Evolutionary conservation across 2,797 vertebrate genomes (phyloP), one percentile per base, ranked within the genome.

Genomic region (Phaenicophaeus curvirostris): DNA sequence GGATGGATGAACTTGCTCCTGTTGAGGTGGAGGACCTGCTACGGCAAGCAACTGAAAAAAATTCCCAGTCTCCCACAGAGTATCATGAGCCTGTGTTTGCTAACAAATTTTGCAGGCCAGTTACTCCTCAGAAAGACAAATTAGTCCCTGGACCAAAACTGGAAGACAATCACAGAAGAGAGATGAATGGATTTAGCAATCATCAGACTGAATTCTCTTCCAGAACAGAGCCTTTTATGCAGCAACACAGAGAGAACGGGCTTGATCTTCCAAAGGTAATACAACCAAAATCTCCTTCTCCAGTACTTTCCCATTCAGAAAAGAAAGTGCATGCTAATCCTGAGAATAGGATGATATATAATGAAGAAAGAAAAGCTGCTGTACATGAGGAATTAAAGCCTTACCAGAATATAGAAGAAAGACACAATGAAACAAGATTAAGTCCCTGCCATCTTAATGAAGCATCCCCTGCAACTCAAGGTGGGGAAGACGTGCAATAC

Each of bases 51-150:
- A 97, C 98, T 3, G 98, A 99, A 91, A 98, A 97, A 85, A 98
- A 98, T 28, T 96, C 98, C 23, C 97, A 98, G 59, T 97, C 96
- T 53, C 98, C 99, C 27, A 98, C 99, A 11, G 98, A 98, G 80
- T 99, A 98, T 86, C 99, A 99, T 2, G 98, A 98, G 67, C 99
- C 99, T 8, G 99, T 99, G 24, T 99, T 98, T 85, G 98, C 99
- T 51, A 97, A 98, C 66, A 97, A 98, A 3, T 99, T 99, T 82
- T 98, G 98, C 95, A 98, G 97, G 51, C 98, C 98, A 10, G 92
- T 96, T 39, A 98, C 98, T 42, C 98, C 98, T 20, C 98, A 98
- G 81, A 96, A 94, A 90, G 97, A 98, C 24, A 97, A 94, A 23
- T 71, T 94, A 59, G 92, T 50, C 35, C 73, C 97, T 25, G 97